A percentile compares a stretch with the other conserved stretches of the same genome.
These are phyloP conservation scores for Cinara cedri DNA, from an alignment of 2,888 invertebrate species.

Conservation along the genomic window DNA sequence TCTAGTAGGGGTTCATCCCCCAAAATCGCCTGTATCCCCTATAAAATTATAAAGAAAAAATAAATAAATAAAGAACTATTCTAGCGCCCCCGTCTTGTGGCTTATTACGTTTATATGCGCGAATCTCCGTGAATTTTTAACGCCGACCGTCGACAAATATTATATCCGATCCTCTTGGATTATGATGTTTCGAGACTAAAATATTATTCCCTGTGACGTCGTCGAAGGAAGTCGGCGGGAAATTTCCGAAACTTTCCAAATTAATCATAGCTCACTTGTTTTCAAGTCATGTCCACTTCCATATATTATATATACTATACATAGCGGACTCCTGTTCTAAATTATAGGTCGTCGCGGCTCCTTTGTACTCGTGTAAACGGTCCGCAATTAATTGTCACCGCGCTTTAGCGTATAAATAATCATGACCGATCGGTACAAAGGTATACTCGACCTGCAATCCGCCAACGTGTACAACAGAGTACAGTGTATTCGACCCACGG, in stretches of 20 bases:
- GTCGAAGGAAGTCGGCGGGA: background rate
- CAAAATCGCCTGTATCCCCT: too few relatives aligned
- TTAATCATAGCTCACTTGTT: conserved; percentile 1
- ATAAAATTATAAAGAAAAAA: too few relatives aligned
- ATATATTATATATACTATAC: too few relatives aligned
- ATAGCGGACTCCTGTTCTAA: background rate
- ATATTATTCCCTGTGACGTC: background rate
- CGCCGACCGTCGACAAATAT: background rate
- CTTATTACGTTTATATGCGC: too few relatives aligned
- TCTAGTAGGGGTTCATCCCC: too few relatives aligned
- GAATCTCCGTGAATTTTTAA: background rate
- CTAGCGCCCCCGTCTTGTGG: too few relatives aligned
- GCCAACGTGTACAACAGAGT: background rate
- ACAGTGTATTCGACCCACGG: background rate
- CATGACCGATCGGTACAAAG: background rate
- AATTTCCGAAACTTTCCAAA: conserved; percentile 8
- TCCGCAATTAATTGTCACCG: background rate
- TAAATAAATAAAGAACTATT: too few relatives aligned
- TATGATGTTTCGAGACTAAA: background rate
- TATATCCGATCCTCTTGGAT: background rate
- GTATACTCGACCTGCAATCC: background rate
- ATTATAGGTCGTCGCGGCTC: background rate
- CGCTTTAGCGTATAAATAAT: background rate
- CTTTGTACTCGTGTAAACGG: background rate
- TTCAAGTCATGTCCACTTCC: background rate